phyloP scores from a whole-genome alignment of 2,888 invertebrate species.

The Drosophila prostipennis region DNA sequence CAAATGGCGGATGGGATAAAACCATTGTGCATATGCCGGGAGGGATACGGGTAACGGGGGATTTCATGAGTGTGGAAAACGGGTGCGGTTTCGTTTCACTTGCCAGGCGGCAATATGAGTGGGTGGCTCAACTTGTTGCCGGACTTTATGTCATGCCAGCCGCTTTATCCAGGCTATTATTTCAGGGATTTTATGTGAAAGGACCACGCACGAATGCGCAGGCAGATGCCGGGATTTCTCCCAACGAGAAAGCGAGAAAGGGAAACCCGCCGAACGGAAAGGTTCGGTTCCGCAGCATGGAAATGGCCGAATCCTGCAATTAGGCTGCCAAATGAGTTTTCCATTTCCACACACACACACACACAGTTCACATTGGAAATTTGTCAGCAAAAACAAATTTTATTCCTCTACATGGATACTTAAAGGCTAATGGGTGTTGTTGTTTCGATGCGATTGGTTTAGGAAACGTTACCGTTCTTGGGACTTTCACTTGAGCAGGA shows the following conservation, averaged over 20 bases:
- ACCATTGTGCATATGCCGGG: slow-evolving; percentile 60
- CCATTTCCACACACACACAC: background rate
- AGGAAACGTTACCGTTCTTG: slow-evolving; percentile 62
- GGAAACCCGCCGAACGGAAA: slow-evolving; percentile 45
- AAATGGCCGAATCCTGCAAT: slow-evolving; percentile 52
- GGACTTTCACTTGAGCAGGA: background rate
- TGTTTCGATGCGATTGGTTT: slow-evolving; percentile 36
- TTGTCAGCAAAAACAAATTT: slow-evolving; percentile 53
- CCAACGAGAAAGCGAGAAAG: slow-evolving; percentile 61
- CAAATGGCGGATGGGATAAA: slow-evolving; percentile 71
- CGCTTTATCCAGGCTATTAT: slow-evolving; percentile 77
- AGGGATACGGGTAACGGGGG: background rate
- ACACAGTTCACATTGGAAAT: slow-evolving; percentile 28
- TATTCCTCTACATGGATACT: slow-evolving; percentile 60
- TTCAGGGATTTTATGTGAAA: slow-evolving; percentile 77
- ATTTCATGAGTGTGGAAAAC: slow-evolving; percentile 8
- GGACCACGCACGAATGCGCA: slow-evolving; percentile 64
- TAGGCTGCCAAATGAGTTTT: slow-evolving; percentile 54
- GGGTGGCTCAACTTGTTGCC: slow-evolving; percentile 75
- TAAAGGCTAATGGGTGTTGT: slow-evolving; percentile 61
- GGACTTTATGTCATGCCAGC: slow-evolving; percentile 72
- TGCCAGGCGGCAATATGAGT: slow-evolving; percentile 10
- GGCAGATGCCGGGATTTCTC: slow-evolving; percentile 62
- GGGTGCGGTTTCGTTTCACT: slow-evolving; percentile 9
- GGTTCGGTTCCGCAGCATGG: slow-evolving; percentile 17